These are phyloP conservation scores for Hyposoter didymator DNA, from an alignment of 2,888 invertebrate species.

Conservation along the genomic window DNA sequence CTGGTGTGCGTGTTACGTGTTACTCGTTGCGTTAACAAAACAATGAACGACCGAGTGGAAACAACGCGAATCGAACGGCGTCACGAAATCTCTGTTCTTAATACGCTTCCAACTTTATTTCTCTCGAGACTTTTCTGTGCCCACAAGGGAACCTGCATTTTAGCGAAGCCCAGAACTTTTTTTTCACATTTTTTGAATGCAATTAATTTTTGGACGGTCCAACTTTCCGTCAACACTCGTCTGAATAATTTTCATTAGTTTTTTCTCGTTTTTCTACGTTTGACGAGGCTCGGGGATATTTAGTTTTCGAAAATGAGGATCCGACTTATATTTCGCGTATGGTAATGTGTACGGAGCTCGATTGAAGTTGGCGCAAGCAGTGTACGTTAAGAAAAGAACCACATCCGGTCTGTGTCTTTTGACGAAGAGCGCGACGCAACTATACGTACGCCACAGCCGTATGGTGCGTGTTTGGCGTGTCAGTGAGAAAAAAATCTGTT, in stretches of 20 bases:
- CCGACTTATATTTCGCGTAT: not conserved
- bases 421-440: constrained; percentile 36
- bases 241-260: not conserved
- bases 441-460: constrained; percentile 26
- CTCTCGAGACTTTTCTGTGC: too few species aligned
- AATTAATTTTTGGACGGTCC: not conserved
- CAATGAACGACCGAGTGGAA: constrained; percentile 20
- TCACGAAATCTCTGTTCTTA: constrained; percentile 54
- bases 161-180: not conserved
- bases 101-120: constrained; percentile 20
- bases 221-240: not conserved
- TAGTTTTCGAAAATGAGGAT: not conserved
- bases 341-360: constrained; percentile 19
- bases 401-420: constrained; percentile 63
- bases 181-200: too few species aligned
- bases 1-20: constrained; percentile 66
- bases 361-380: constrained; percentile 56
- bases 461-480: constrained; percentile 67
- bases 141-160: not conserved
- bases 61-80: constrained; percentile 2
- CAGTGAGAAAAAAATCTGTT: constrained; percentile 64
- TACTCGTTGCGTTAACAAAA: constrained; percentile 34
- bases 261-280: not conserved
- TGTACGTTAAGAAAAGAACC: constrained; percentile 66
- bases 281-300: not conserved